Evolutionary conservation across 2,888 invertebrate species (phyloP).

Genomic region (Tryphoninae sp.): DNA sequence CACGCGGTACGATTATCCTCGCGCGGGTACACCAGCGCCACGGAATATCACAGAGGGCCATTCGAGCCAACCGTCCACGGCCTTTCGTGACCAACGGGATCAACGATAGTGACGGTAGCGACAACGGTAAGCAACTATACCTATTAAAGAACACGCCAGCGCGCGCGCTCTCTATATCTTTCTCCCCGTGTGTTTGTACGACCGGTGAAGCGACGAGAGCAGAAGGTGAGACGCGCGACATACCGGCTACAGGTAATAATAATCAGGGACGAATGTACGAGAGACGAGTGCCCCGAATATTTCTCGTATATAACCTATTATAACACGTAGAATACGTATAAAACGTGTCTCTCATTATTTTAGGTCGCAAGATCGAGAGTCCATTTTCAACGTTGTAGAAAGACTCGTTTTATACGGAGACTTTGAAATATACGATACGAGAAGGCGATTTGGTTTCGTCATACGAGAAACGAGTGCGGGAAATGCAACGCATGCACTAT

Average conservation of each 20-base stretch:
- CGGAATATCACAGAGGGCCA: constrained; percentile 41
- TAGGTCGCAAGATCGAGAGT: neutral
- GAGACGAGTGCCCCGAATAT: constrained; percentile 2
- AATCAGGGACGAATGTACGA: constrained; percentile 29
- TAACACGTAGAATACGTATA: neutral
- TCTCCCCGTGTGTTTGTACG: neutral
- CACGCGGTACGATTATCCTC: constrained; percentile 37
- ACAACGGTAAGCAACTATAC: constrained; percentile 21
- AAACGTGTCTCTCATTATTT: neutral
- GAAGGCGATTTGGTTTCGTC: constrained; percentile 25
- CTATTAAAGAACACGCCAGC: constrained; percentile 13
- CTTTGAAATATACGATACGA: neutral
- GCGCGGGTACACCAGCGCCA: constrained; percentile 43
- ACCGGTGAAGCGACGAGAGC: neutral
- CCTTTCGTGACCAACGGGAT: constrained; percentile 19
- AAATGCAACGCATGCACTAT: constrained; percentile 47
- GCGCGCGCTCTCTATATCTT: neutral
- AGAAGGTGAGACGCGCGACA: neutral
- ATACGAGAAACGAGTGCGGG: constrained; percentile 50
- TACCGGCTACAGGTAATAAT: constrained; percentile 45
- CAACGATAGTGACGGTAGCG: constrained; percentile 12
- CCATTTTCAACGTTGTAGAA: neutral
- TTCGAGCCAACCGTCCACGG: constrained; percentile 1
- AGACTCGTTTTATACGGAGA: no score
- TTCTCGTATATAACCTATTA: neutral